Conservation (phyloP, 2,797 vertebrate species). For the Hippopotamyrus pictus region DNA sequence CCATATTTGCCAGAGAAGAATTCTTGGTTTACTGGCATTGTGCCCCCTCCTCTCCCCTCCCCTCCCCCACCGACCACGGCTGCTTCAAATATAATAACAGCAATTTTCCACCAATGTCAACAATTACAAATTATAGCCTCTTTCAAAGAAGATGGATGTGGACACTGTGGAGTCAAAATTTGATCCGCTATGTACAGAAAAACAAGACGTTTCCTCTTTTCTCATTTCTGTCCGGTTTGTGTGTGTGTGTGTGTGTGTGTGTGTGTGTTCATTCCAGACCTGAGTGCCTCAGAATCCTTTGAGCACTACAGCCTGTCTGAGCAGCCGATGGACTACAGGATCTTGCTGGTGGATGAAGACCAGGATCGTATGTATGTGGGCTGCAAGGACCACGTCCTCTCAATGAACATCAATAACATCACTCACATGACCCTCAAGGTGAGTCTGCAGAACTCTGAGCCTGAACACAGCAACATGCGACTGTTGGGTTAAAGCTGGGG, state of each 20-base stretch:
- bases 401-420: constrained; percentile 97
- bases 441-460: constrained; percentile 38
- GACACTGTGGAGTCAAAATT: not conserved
- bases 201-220: not conserved
- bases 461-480: not conserved
- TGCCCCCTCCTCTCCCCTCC: not conserved
- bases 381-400: constrained; percentile 91
- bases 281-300: constrained; percentile 75
- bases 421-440: constrained; percentile 82
- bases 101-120: not conserved
- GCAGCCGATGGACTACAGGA: constrained; percentile 87
- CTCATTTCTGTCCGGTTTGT: not conserved
- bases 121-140: not conserved
- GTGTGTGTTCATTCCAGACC: constrained; percentile 60
- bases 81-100: not conserved
- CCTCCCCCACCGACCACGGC: not conserved
- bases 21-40: not conserved
- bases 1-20: not conserved
- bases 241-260: constrained; percentile 18
- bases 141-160: not conserved
- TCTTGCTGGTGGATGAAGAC: constrained; percentile 95
- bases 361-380: constrained; percentile 95
- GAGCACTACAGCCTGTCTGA: constrained; percentile 82
- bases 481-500: not conserved
- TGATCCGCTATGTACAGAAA: not conserved